phyloP scores from a whole-genome alignment of 2,888 invertebrate species.

The Podotricha telesiphe region DNA sequence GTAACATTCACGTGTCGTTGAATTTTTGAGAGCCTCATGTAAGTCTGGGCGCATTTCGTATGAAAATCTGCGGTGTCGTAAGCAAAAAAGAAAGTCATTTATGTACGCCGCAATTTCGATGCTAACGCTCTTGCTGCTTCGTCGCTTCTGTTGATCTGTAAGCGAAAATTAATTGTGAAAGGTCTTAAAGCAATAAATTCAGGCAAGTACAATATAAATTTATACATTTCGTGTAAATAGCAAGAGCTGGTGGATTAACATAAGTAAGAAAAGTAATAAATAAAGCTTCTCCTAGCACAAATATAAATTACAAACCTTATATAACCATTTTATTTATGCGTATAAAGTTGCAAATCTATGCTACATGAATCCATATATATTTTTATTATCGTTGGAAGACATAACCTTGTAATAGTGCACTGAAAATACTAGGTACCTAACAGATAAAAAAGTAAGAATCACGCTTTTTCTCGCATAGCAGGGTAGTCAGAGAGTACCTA shows the following conservation, averaged over 20 bases:
- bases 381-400: background rate
- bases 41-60: conserved; percentile 67
- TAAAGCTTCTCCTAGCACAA: background rate
- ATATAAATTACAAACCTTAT: background rate
- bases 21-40: conserved; percentile 75
- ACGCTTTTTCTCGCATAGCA: too few relatives aligned
- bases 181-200: background rate
- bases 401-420: background rate
- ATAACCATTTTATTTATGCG: background rate
- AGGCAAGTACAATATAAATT: background rate
- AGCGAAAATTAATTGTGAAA: conserved; percentile 13
- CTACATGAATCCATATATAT: background rate
- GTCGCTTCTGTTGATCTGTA: conserved; percentile 28
- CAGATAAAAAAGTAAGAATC: too few relatives aligned
- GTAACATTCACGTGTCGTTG: conserved; percentile 56
- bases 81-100: conserved; percentile 61
- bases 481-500: too few relatives aligned
- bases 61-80: conserved; percentile 67
- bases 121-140: conserved; percentile 36
- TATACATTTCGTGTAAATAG: background rate
- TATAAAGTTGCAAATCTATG: background rate
- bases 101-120: conserved; percentile 45
- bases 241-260: background rate
- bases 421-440: background rate
- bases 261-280: background rate